Conservation (phyloP, 1,140 invertebrate species). For the Physella acuta region DNA sequence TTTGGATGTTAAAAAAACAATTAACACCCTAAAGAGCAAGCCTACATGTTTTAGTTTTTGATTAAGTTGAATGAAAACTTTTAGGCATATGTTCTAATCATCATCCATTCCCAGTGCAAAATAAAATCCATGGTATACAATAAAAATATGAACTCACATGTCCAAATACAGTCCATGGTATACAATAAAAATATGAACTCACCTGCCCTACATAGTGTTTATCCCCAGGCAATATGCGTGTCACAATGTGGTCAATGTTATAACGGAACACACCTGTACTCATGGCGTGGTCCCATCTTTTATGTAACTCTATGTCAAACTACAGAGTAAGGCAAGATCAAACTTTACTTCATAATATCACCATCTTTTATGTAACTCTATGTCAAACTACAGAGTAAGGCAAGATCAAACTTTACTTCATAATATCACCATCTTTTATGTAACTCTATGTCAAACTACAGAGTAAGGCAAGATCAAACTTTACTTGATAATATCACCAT, state of each 20-base stretch:
- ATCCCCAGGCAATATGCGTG: slow-evolving; percentile 42
- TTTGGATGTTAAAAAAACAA: too few species aligned
- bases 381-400: neutral
- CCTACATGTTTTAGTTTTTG: neutral
- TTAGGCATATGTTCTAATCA: neutral
- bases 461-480: neutral
- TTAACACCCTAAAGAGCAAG: neutral
- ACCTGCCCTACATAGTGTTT: slow-evolving; percentile 49
- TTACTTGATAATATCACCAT: neutral
- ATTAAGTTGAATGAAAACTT: neutral
- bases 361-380: neutral
- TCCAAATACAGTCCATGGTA: neutral
- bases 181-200: neutral
- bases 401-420: neutral
- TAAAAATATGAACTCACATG: neutral
- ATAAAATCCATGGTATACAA: neutral
- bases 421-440: neutral
- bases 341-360: neutral
- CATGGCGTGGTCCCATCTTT: slow-evolving; percentile 45
- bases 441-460: neutral
- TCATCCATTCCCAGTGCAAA: neutral
- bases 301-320: slow-evolving; percentile 44
- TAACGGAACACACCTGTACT: slow-evolving; percentile 46
- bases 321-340: slow-evolving; percentile 23
- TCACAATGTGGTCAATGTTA: slow-evolving; percentile 42